Evolutionary conservation across 2,888 invertebrate species (phyloP), one percentile per base, ranked within the genome.

Genomic region (Papilio protenor): DNA sequence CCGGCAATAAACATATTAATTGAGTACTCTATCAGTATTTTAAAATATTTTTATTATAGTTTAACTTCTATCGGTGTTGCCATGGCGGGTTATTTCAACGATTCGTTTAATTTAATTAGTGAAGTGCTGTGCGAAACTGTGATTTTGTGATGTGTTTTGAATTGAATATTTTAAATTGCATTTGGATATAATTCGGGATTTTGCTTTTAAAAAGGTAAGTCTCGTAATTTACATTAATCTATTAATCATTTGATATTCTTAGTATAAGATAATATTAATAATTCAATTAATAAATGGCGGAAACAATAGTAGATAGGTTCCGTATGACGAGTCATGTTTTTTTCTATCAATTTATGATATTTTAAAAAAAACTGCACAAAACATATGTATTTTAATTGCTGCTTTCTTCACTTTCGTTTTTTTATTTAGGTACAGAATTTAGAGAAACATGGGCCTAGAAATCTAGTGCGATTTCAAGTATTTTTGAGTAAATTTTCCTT

Each of bases 41-140:
- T 57, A 82, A 81, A 80, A 81, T 80, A 80, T 82, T 81, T 82
- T 80, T 80, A 73, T 64, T 64, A 80, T 6, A 27, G 49, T 84
- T 85, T 85, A 81, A 83, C 79, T 69, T 81, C 80, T 80, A 77
- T 77, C 83, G 78, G 85, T 88, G 90, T 87, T 90, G 90, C 90
- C 89, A 94, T 85, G 88, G 90, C 91, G 90, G 91, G 89, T 91
- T 90, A 84, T 86, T 87, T 86, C 83, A 84, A 85, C 85, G 86
- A 84, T 87, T 87, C 85, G 85, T 85, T 88, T 94, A 94, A 94
- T 93, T 93, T 86, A 93, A 94, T 94, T 94, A 94, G 92, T 89
- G 78, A 80, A 84, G 85, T 90, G 88, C 88, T 88, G 84, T 88
- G 89, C 90, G 87, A 85, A 84, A 88, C 86, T 86, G 92, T 92